Percentiles rank a stretch among this genome's conserved stretches.
Evolutionary conservation across 2,888 invertebrate species (phyloP).

Genomic region (Anthoptus insignis): DNA sequence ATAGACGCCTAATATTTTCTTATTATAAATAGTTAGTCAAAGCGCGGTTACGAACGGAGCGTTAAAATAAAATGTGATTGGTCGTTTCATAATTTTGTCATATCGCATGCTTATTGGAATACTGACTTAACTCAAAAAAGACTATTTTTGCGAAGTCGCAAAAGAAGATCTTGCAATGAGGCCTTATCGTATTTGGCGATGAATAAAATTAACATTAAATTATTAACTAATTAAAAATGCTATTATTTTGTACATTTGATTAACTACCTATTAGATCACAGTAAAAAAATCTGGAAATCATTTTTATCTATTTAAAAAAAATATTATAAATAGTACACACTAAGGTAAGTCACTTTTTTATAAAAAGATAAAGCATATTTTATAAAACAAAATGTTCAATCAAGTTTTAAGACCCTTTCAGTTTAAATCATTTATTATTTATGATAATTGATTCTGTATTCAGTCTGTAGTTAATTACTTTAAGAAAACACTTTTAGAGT

Average conservation of each 20-base stretch:
- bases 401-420: neutral
- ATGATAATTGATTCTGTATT: neutral
- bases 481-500: neutral
- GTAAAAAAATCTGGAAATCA: neutral
- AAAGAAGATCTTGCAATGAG: slow-evolving; percentile 7
- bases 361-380: slow-evolving; percentile 2
- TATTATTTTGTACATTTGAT: neutral
- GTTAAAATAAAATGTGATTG: too few relatives aligned
- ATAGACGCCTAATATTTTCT: too few relatives aligned
- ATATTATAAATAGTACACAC: neutral
- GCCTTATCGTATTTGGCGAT: neutral
- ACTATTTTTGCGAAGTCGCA: slow-evolving; percentile 11
- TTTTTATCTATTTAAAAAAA: neutral
- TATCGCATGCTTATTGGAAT: too few relatives aligned
- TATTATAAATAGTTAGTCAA: too few relatives aligned
- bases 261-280: neutral
- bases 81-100: too few relatives aligned
- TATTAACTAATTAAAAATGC: neutral
- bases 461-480: neutral
- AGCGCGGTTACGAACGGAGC: too few relatives aligned
- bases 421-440: neutral
- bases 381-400: neutral
- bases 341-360: neutral
- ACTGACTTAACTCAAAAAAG: slow-evolving; percentile 10
- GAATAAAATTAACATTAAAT: slow-evolving; percentile 8